Evolutionary conservation across 2,888 invertebrate genomes (phyloP), one percentile per base, ranked within the genome.

Genomic region (Campoplex nolae): DNA sequence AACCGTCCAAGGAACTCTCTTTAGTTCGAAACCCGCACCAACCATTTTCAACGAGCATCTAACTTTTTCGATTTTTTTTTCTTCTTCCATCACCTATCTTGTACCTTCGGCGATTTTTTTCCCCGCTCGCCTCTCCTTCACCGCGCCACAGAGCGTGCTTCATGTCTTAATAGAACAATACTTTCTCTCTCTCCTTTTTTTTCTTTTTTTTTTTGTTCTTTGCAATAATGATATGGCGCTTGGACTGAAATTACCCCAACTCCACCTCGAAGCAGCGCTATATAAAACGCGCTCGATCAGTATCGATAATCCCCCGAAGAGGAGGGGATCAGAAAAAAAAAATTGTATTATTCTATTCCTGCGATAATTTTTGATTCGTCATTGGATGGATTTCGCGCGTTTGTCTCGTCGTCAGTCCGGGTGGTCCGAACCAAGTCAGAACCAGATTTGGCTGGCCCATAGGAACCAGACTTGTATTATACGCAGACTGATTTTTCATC

Each of bases 281-380:
- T 75, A 56, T 23, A 42, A 56, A 78, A 85, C 71, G 70, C 82
- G 76, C 67, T 9, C 51, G 71, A 76, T 77, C 78, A 23, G 68
- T 77, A 71, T 48, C 70, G 54, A 65, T 62, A 38, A 82, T 68
- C 62, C 35, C 35, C 13, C 38, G 18, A 13, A 38, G 56, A 56
- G 38, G 13, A 23, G n/a, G 51, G 42, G 2, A 28, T 7, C 32
- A 54, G 28, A 51, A 45, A 68, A 62, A 38, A 62, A 70, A 23
- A 23, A 23, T 23, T 4, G 38, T 45, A 75, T 83, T 65, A 54
- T 80, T 78, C 42, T 71, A 75, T 75, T 75, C 65, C 78, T 48
- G 87, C 38, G 84, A 83, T 87, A 82, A 87, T 87, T 87, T 83
- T 84, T 79, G 84, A 82, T 76, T 78, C 84, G 87, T 87, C 87